Evolutionary conservation across 2,797 vertebrate genomes (phyloP).

Genomic region (Aerospiza tachiro): DNA sequence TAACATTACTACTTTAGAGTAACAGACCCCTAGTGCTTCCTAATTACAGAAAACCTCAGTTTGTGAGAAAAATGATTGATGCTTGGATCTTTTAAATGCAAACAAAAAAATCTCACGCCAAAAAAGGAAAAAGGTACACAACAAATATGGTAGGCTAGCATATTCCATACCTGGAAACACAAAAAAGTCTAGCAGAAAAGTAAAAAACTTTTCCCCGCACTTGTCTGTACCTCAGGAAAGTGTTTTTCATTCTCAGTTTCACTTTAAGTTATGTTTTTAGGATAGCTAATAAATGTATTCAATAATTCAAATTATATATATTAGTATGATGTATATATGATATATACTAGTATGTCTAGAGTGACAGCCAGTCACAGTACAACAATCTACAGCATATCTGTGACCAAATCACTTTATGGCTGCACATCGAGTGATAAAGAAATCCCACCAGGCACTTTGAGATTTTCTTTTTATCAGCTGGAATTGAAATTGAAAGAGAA

Average conservation of each 20-base stretch:
- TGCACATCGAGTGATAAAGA: not conserved
- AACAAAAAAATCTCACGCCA: accelerated
- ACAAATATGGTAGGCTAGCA: not conserved
- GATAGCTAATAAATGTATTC: not conserved
- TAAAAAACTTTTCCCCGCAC: not conserved
- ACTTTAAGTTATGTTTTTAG: not conserved
- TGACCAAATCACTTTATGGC: not conserved
- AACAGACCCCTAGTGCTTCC: not conserved
- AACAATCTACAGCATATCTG: not conserved
- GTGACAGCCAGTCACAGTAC: not conserved
- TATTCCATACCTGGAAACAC: not conserved
- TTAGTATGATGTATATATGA: not conserved
- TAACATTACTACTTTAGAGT: not conserved
- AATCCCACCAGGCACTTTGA: not conserved
- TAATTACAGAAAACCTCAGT: not conserved
- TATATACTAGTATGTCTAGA: not conserved
- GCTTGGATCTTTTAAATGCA: not conserved
- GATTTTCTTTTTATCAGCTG: not conserved
- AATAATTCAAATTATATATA: not conserved
- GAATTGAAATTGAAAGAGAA: not conserved
- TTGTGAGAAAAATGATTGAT: not conserved
- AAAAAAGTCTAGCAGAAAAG: not conserved
- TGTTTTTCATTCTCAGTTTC: not conserved
- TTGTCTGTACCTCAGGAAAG: not conserved
- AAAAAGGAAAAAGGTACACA: not conserved